Conservation (phyloP, 2,113 vertebrate species). For the Alexandromys fortis region DNA sequence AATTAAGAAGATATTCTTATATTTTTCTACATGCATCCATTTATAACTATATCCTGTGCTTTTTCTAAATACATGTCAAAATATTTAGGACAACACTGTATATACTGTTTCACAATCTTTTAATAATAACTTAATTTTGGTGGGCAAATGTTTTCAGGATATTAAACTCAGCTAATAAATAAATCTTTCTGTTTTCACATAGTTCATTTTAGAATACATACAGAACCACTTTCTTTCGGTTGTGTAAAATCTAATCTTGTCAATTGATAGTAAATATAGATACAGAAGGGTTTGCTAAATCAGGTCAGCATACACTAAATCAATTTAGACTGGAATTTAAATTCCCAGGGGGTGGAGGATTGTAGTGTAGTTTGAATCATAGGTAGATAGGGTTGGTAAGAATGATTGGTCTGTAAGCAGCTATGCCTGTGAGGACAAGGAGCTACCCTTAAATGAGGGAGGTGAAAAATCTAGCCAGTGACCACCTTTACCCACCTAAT, state of each 20-base stretch:
- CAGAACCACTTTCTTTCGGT: not conserved
- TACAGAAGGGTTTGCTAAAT: conserved; percentile 42
- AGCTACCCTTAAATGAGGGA: not conserved
- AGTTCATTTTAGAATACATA: conserved; percentile 16
- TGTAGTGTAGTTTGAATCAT: conserved; percentile 21
- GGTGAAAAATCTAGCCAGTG: conserved; percentile 11
- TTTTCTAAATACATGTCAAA: not conserved
- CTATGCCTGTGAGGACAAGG: not conserved
- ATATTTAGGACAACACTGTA: conserved; percentile 9
- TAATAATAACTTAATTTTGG: conserved; percentile 33
- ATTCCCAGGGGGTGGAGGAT: not conserved
- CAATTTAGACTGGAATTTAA: conserved; percentile 33
- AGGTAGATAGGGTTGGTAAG: not conserved
- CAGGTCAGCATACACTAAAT: conserved; percentile 34
- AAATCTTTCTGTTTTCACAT: conserved; percentile 36
- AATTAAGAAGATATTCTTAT: not conserved
- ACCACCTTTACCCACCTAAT: not conserved
- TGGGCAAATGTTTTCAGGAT: conserved; percentile 34
- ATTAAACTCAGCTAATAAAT: conserved; percentile 43
- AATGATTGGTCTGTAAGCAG: conserved; percentile 31
- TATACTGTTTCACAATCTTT: conserved; percentile 31
- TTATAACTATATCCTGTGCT: not conserved
- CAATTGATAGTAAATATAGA: conserved; percentile 20
- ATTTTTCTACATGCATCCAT: not conserved
- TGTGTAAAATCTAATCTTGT: conserved; percentile 35